Base-by-base conservation (phyloP, 2,888 invertebrate species). In the Pogonocherus hispidulus region DNA sequence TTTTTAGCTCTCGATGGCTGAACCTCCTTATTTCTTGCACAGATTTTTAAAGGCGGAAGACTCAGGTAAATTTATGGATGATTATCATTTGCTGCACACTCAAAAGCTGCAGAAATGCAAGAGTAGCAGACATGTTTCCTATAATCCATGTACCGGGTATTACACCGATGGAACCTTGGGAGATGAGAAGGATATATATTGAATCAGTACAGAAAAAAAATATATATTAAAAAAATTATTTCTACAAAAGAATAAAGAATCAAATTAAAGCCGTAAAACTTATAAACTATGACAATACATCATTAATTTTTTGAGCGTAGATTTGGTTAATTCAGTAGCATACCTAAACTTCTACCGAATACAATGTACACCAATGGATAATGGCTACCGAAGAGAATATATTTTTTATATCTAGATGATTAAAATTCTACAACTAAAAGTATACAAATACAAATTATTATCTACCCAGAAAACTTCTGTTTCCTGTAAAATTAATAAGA, bases 61-160 rank as follows among this genome's bases (percentile, higher is more conserved):
- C 52, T 27, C 74, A 69, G 63, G 59, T 19, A 82, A 81, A 71
- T 84, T 82, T 71, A 76, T 75, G 18, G 83, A 83, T 67, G 83
- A 84, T 57, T 74, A 73, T 22, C 79, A 72, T 46, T 35, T 60
- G 4, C 62, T 57, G 27, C 71, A 76, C 35, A 72, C 79, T 2
- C 67, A 73, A 46, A 49, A 66, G 22, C 67, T 83, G 51, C 79
- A 79, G 57, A 64, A 74, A 18, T 49, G 75, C 56, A 80, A 80
- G 67, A 63, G 71, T 1, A 62, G 64, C 35, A 73, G 71, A 14
- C 62, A 69, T 41, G 27, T 56, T 35, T 79, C 79, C 9, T 77
- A 71, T 27, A 77, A 84, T 74, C 82, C 82, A 5, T 71, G 69
- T 51, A 80, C 74, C 4, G 78, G 77, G 3, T 37, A 54, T 16